These are phyloP conservation scores for Luperina testacea DNA, from an alignment of 2,888 invertebrate genomes.

Conservation along the genomic window DNA sequence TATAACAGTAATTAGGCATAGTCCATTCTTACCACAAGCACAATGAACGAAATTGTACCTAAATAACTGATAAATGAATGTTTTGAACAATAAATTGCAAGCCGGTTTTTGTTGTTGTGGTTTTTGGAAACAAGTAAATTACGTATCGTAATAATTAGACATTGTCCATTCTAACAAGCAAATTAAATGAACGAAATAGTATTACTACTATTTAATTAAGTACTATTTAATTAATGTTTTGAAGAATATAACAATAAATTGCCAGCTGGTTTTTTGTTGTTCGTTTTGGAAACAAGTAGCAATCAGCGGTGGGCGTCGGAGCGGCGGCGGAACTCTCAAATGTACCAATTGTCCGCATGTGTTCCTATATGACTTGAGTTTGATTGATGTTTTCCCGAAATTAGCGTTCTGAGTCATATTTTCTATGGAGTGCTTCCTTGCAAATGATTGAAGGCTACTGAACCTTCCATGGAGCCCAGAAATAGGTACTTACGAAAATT, in stretches of 20 bases:
- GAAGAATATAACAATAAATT: conserved; percentile 7
- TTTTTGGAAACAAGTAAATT: conserved; percentile 39
- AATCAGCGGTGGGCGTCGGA: conserved; percentile 55
- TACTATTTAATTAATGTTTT: conserved; percentile 13
- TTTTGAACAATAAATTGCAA: conserved; percentile 15
- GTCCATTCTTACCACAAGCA: conserved; percentile 11
- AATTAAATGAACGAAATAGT: neutral
- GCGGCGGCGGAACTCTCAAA: conserved; percentile 63
- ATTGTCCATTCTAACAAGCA: conserved; percentile 9
- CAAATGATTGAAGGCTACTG: neutral
- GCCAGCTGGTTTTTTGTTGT: conserved; percentile 27
- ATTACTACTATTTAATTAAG: conserved; percentile 15
- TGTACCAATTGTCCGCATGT: conserved; percentile 68
- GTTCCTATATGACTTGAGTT: conserved; percentile 33
- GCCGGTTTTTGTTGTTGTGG: conserved; percentile 21
- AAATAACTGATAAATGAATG: conserved; percentile 9
- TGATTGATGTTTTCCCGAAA: conserved; percentile 67
- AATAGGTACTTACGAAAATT: neutral
- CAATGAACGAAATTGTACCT: neutral
- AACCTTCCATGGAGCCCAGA: neutral
- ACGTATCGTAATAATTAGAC: neutral
- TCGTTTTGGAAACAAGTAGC: conserved; percentile 40
- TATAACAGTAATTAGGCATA: conserved; percentile 2
- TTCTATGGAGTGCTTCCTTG: neutral
- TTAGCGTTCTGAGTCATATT: conserved; percentile 56